A percentile compares a stretch with the other conserved stretches of the same genome.
These are phyloP conservation scores for Bucorvus abyssinicus DNA, from an alignment of 2,797 vertebrate genomes.

Conservation along the genomic window DNA sequence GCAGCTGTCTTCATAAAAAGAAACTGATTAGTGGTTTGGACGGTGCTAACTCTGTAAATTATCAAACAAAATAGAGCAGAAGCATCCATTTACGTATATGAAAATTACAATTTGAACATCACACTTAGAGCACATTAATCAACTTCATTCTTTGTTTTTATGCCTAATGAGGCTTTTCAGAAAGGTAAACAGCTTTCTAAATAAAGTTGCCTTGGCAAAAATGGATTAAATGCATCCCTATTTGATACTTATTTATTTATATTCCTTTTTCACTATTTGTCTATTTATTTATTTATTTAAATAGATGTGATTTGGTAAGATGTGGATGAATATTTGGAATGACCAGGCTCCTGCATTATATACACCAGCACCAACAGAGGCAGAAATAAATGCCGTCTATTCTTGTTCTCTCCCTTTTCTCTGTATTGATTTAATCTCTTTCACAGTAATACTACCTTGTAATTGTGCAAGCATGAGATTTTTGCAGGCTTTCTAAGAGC, in stretches of 20 bases:
- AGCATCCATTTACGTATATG: constrained; percentile 79
- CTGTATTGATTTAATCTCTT: constrained; percentile 39
- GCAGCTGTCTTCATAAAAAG: constrained; percentile 82
- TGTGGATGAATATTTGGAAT: constrained; percentile 31
- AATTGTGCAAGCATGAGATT: constrained; percentile 16
- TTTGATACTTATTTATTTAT: not conserved
- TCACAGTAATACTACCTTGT: not conserved
- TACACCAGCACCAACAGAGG: not conserved
- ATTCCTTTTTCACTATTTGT: not conserved
- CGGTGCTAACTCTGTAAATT: constrained; percentile 80
- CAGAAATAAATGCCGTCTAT: constrained; percentile 33
- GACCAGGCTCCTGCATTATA: constrained; percentile 1
- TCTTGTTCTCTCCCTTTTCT: not conserved
- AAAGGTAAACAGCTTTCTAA: constrained; percentile 82
- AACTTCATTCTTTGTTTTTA: constrained; percentile 83
- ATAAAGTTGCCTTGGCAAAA: constrained; percentile 77
- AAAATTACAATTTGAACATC: constrained; percentile 82
- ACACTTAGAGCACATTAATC: constrained; percentile 82
- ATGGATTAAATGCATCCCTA: constrained; percentile 63
- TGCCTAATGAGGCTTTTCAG: constrained; percentile 78
- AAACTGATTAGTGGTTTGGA: constrained; percentile 84
- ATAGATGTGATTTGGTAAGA: constrained; percentile 4
- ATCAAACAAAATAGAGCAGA: constrained; percentile 81
- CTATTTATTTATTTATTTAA: not conserved
- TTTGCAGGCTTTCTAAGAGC: not conserved